Evolutionary conservation across 2,113 vertebrate genomes (phyloP), one percentile per base, ranked within the genome.

Genomic region (Petromus typicus): DNA sequence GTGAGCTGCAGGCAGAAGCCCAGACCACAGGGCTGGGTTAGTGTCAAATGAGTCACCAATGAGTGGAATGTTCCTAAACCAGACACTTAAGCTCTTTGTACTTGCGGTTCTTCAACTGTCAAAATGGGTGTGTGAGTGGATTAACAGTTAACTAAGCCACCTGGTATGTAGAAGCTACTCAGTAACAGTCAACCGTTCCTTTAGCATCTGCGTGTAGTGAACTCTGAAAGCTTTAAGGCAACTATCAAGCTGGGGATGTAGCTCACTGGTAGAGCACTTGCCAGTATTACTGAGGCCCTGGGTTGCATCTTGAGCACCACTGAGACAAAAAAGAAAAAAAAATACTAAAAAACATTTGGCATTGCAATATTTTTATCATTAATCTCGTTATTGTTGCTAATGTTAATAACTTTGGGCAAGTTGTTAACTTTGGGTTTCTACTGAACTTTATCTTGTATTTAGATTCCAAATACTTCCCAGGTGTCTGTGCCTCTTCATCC

Each of bases 371-470:
- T 86, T 91, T 13, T 17, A 12, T 27, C 37, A 78, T 67, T 43
- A 54, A 18, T n/a, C 20, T 27, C 23, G 73, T 43, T 51, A 75
- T 34, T 45, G 5, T 2, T 40, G 20, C 69, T 69, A 27, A 78
- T 2, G 75, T 32, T 67, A 92, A 73, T 4, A 82, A 18, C 43
- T 43, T 82, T 11, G 76, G 73, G 23, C 48, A 89, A 86, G 32
- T 3, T 40, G 61, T 40, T 91, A 32, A 48, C 16, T 40, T 61
- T 3, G 40, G 12, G 16, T 67, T 95, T 78, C 66, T 45, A 22
- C 0, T 54, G 6, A 59, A 51, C 17, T 40, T 54, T 11, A 61
- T 23, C 8, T 48, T 8, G 63, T 0, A 5, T n/a, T 79, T 3
- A 40, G 17, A 59, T 67, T 75, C 56, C 51, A 90, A 59, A 71